Evolutionary conservation across 2,797 vertebrate genomes (phyloP), one percentile per base, ranked within the genome.

Genomic region (Sebastes cheni): DNA sequence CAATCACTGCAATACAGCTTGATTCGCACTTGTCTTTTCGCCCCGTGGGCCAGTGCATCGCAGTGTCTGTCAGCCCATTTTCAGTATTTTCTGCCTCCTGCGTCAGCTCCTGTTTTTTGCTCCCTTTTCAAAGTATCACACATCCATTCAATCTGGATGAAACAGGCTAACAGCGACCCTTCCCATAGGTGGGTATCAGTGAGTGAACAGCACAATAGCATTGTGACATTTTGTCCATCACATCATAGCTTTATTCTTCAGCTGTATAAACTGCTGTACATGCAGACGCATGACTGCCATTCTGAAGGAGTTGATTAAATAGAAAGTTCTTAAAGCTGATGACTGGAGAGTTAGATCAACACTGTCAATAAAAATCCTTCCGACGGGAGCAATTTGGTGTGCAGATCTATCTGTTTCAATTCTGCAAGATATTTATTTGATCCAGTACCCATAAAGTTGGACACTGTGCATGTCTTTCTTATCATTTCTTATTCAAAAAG

Each of bases 1-100:
- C 77, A 82, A 68, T 76, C 56, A 29, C 75, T 27, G 42, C 67
- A 69, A 29, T 66, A 29, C 22, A 30, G 60, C 77, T 68, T 59
- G 75, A 74, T 81, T 87, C 64, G 62, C 67, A 72, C 75, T 77
- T 56, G 55, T 67, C 55, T 61, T 60, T 68, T 64, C 22, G 16
- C 39, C 67, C 56, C 5, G 62, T 61, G 56, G 62, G 70, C 62
- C 29, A 22, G 12, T 36, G 67, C 62, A 25, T 36, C 7, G 2
- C 56, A 12, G 18, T 60, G 60, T 36, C 20, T 16, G 59, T 9
- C 62, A 46, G 54, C 67, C 59, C 2, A 54, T 77, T 81, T 54
- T 60, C 61, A 16, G 34, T 36, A 14, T 58, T 69, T 54, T 67
- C 67, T 83, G 22, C 42, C 25, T 14, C 22, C 36, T 46, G 50